phyloP scores from a whole-genome alignment of 2,113 vertebrate species.

The Callipepla californica region DNA sequence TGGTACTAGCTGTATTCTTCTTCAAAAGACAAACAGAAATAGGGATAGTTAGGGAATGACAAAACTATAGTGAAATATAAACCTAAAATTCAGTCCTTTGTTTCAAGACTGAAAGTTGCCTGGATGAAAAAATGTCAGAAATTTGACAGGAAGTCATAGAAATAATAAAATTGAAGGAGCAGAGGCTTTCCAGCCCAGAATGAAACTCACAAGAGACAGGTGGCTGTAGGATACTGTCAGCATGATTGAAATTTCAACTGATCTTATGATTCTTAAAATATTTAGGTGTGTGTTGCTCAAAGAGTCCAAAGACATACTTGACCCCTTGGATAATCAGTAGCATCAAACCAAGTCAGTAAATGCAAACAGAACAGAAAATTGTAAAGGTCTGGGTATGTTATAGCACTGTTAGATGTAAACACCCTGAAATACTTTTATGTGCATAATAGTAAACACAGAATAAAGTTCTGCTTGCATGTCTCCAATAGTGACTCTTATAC shows the following conservation, averaged over 20 bases:
- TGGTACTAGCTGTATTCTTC: background rate
- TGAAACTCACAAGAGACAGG: rapidly evolving
- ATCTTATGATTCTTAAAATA: background rate
- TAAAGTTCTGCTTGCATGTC: background rate
- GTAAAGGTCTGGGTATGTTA: background rate
- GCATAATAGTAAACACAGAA: background rate
- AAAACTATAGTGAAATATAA: background rate
- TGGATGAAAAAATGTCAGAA: background rate
- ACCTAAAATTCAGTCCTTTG: background rate
- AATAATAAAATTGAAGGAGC: background rate
- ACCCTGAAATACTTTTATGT: background rate
- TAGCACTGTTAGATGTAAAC: background rate
- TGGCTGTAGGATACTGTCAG: background rate
- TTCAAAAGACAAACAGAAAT: background rate
- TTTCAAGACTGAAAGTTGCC: background rate
- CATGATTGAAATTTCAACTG: background rate
- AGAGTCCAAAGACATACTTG: background rate
- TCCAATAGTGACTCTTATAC: background rate
- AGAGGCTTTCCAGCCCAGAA: background rate
- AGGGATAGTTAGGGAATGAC: background rate
- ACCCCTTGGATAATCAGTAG: background rate
- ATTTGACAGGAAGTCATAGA: background rate
- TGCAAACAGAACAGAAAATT: background rate
- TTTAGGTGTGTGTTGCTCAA: rapidly evolving
- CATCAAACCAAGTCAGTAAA: background rate